phyloP scores from a whole-genome alignment of 1,140 invertebrate species.

The Zaprionus kolodkinae region DNA sequence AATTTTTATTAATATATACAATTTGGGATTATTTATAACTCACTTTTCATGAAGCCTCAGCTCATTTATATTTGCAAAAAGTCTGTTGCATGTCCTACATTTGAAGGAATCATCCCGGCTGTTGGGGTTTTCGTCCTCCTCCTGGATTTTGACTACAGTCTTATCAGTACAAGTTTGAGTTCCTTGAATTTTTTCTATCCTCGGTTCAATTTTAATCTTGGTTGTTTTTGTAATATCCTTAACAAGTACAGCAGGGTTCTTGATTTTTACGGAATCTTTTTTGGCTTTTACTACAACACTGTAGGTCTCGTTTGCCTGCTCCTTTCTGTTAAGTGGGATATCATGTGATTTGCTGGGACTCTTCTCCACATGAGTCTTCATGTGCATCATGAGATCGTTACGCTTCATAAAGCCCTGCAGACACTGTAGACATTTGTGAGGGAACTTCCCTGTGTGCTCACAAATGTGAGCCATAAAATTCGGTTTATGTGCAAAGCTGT shows the following conservation, averaged over 20 bases:
- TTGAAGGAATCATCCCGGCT: neutral
- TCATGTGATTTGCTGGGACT: rapidly evolving
- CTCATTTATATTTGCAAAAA: neutral
- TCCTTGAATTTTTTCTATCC: neutral
- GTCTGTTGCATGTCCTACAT: constrained; percentile 8
- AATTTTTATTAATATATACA: neutral
- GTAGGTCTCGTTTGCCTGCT: neutral
- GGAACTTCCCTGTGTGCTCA: constrained; percentile 28
- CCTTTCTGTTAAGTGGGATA: too few relatives aligned
- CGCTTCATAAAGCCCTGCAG: constrained; percentile 20
- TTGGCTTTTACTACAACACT: neutral
- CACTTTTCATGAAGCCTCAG: constrained; percentile 17
- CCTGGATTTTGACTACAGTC: neutral
- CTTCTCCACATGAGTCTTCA: neutral
- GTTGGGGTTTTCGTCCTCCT: neutral
- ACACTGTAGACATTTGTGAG: constrained; percentile 16
- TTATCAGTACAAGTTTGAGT: neutral
- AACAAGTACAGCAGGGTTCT: neutral
- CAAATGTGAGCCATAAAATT: constrained; percentile 16
- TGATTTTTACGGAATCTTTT: neutral
- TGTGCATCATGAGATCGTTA: constrained; percentile 7
- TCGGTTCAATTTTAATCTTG: neutral
- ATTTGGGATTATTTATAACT: neutral
- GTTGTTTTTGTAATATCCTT: neutral
- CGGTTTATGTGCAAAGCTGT: constrained; percentile 33